Evolutionary conservation across 2,888 invertebrate species (phyloP), one percentile per base, ranked within the genome.

Genomic region (Toxonevra muliebris): DNA sequence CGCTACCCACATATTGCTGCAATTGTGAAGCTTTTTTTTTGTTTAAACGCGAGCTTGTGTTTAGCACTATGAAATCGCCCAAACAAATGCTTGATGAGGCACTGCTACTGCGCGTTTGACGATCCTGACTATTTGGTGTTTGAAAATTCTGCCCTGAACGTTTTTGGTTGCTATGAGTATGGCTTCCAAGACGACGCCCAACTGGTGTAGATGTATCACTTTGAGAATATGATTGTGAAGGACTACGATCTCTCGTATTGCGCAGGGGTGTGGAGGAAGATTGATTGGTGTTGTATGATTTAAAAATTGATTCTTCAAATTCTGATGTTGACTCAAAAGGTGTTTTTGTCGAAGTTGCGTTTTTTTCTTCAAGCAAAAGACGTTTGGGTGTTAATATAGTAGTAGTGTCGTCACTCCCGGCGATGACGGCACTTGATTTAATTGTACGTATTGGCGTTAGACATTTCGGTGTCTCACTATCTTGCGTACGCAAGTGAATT

Each of bases 401-500:
- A n/a, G n/a, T n/a, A n/a, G n/a, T n/a, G 11, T 1, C 20, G 43
- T 67, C 61, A 42, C 52, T 61, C 1, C n/a, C 61, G 48, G 7
- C 61, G 19, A 10, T 12, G n/a, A 4, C 48, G 1, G 20, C 10
- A 11, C 53, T 17, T 10, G 42, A 15, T 40, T 48, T 60, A 8
- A 20, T 45, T 13, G 53, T 50, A 11, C 67, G 73, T 1, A 75
- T 58, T 8, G 80, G 77, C 0, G 80, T 80, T 48, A 71, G 70
- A 17, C 73, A 74, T 57, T 79, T 76, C 13, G 78, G 77, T 0
- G 79, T 76, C 1, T 82, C 82, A 5, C 73, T 66, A 17, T 75
- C 77, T 13, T 71, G 68, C 2, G 64, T 41, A 40, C 75, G 79
- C n/a, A 80, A 75, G 68, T 83, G 88, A 84, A 84, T 83, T 69